Base-by-base conservation (phyloP, 2,888 invertebrate species). In the Halictus ligatus region DNA sequence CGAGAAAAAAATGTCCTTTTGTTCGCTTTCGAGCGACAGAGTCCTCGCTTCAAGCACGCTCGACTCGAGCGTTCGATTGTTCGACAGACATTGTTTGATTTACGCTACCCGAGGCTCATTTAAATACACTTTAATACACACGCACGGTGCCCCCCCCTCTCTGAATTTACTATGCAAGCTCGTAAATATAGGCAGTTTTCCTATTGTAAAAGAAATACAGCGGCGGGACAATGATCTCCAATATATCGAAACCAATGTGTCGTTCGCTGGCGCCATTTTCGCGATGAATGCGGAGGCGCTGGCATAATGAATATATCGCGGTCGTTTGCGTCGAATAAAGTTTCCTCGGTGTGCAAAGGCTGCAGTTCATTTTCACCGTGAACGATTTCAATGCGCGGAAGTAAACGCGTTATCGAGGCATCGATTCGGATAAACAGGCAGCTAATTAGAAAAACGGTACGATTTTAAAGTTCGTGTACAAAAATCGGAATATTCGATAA, bases 51-150 rank as follows among this genome's bases (percentile, higher is more conserved):
- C 43, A 21, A 83, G 87, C 69, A 77, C 80, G 72, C 86, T 86
- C 86, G 79, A 80, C 40, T 86, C 87, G 64, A 75, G 72, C 88
- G 76, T 80, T 85, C 88, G 82, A 88, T 88, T 88, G 82, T 88
- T 82, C 87, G 43, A 15, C 60, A 6, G 25, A 85, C 43, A 85
- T 88, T 88, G 88, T 88, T 88, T 80, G 83, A 83, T 76, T 76
- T 71, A 73, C 77, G 78, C 58, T 40, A 71, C 69, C 72, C 78
- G 81, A 78, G 74, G 78, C 72, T 75, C 79, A 48, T 64, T 82
- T 78, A 64, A 84, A 87, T 75, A 73, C 84, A 71, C 80, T 87
- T 84, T 76, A 87, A 83, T 71, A 46, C 77, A 64, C 71, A 84
- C 64, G 73, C 80, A 80, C 64, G 18, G 13, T 35, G 35, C 81